Conservation (phyloP, 2,797 vertebrate genomes). For the Cyprinodon diabolis region DNA sequence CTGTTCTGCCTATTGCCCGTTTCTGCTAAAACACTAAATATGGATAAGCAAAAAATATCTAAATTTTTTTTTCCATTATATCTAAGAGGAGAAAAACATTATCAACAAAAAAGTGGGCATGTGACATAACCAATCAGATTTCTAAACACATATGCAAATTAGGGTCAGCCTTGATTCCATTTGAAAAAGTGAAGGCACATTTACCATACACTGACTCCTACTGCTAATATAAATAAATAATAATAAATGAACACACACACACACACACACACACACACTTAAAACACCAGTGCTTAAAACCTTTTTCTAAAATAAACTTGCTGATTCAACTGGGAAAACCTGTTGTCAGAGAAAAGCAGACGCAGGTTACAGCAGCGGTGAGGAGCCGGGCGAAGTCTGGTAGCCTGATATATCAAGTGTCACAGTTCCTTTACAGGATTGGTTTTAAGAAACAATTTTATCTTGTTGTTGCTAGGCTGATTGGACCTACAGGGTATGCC, state of each 20-base stretch:
- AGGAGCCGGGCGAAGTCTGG: conserved; percentile 36
- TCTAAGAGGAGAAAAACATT: background rate
- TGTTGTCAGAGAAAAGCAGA: conserved; percentile 45
- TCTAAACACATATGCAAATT: background rate
- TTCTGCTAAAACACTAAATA: background rate
- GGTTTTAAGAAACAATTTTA: conserved; percentile 16
- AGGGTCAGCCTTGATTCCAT: background rate
- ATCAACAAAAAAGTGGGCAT: background rate
- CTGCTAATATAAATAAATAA: conserved; percentile 79
- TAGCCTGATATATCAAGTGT: conserved; percentile 26
- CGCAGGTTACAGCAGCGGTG: conserved; percentile 23
- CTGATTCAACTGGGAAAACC: conserved; percentile 25
- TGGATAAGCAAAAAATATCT: background rate
- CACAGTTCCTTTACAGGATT: conserved; percentile 17
- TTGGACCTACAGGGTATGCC: conserved; percentile 42
- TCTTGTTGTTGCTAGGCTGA: conserved; percentile 20
- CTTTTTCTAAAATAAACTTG: conserved; percentile 58
- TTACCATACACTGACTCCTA: background rate
- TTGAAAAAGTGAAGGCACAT: background rate
- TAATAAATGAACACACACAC: conserved; percentile 54
- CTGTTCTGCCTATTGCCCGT: too few relatives aligned
- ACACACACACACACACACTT: too few relatives aligned
- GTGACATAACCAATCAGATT: background rate
- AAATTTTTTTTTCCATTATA: background rate
- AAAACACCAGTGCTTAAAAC: conserved; percentile 61